Percentiles rank a stretch among this genome's conserved stretches.
These are phyloP conservation scores for Setipinna tenuifilis DNA, from an alignment of 2,797 vertebrate species.

Conservation along the genomic window DNA sequence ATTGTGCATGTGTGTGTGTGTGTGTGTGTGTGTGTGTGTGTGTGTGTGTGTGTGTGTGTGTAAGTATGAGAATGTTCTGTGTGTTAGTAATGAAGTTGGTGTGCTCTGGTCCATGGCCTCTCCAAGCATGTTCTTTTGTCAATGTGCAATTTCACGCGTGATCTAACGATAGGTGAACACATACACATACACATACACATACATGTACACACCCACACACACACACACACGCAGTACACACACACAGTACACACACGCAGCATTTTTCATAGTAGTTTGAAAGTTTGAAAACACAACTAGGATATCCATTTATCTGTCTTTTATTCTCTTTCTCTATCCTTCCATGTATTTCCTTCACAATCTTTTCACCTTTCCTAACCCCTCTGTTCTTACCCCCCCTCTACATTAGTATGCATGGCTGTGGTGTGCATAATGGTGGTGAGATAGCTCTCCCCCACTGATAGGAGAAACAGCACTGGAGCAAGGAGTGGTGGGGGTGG, in stretches of 20 bases:
- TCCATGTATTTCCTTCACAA: not conserved
- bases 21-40: not conserved
- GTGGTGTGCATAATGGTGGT: not conserved
- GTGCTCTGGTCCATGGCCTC: not conserved
- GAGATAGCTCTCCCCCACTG: not conserved
- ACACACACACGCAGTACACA: slow-evolving; percentile 4
- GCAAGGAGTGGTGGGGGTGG: not conserved
- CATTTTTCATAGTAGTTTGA: not conserved
- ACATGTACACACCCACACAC: not conserved
- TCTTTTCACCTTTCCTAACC: too few relatives aligned
- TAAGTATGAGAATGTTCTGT: not conserved
- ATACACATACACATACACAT: not conserved
- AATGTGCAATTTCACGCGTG: slow-evolving; percentile 39
- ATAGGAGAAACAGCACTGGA: not conserved
- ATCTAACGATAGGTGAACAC: slow-evolving; percentile 34
- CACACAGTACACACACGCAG: not conserved
- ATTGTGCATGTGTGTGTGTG: not conserved
- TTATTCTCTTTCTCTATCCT: not conserved
- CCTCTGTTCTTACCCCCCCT: not conserved
- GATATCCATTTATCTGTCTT: not conserved
- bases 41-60: not conserved
- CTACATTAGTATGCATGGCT: slow-evolving; percentile 3
- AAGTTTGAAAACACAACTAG: not conserved
- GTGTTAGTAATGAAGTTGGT: slow-evolving; percentile 14
- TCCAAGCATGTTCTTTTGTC: slow-evolving; percentile 29